Percentiles rank a stretch among this genome's conserved stretches.
Evolutionary conservation across 2,888 invertebrate genomes (phyloP).

Genomic region (Chamaedrilus cognettii): DNA sequence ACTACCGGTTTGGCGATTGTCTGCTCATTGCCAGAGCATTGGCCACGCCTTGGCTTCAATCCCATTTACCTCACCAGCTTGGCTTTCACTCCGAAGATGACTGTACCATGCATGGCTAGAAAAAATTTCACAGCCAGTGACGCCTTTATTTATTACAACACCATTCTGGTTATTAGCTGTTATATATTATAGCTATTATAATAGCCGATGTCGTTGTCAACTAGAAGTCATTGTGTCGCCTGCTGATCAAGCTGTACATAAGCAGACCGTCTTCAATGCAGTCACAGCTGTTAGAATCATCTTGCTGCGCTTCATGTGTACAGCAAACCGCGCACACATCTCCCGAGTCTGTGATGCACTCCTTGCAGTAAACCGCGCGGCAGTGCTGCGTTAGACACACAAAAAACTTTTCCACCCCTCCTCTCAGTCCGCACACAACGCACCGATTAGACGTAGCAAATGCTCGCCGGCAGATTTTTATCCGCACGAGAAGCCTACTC

Average conservation of each 20-base stretch:
- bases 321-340: conserved; percentile 35
- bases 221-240: background rate
- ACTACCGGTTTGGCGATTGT: too few relatives aligned
- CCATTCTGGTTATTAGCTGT: too few relatives aligned
- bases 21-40: too few relatives aligned
- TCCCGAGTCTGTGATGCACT: conserved; percentile 34
- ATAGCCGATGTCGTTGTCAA: too few relatives aligned
- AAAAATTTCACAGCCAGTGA: too few relatives aligned
- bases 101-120: too few relatives aligned
- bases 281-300: background rate
- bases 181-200: too few relatives aligned
- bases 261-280: background rate
- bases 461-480: background rate
- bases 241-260: background rate
- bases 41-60: too few relatives aligned
- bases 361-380: conserved; percentile 31
- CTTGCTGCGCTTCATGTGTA: background rate
- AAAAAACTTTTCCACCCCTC: conserved; percentile 29
- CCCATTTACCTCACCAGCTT: too few relatives aligned
- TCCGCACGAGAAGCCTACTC: conserved; percentile 13
- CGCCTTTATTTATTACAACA: too few relatives aligned
- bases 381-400: conserved; percentile 35
- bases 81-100: too few relatives aligned
- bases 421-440: conserved; percentile 29
- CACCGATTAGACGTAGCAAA: conserved; percentile 20